phyloP scores from a whole-genome alignment of 2,797 vertebrate genomes.

The Poeciliopsis turneri region DNA sequence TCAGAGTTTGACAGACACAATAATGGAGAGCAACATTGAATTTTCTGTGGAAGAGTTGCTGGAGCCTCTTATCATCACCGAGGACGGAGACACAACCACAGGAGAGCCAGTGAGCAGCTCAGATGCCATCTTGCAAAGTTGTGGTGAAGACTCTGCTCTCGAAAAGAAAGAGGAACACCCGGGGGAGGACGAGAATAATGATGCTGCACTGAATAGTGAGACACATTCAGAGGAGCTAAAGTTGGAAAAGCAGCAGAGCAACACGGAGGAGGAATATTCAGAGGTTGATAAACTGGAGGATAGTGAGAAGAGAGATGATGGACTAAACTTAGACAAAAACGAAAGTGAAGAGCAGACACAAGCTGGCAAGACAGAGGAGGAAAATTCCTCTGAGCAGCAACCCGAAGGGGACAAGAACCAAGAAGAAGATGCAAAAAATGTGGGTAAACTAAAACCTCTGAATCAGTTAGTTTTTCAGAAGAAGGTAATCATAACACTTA shows the following conservation, averaged over 20 bases:
- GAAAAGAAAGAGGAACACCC: slow-evolving; percentile 42
- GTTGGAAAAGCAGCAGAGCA: background rate
- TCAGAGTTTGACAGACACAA: slow-evolving; percentile 44
- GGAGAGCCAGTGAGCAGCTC: background rate
- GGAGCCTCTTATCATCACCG: slow-evolving; percentile 73
- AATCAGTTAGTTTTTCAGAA: slow-evolving; percentile 1
- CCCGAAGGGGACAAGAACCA: slow-evolving; percentile 48
- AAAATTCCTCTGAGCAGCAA: slow-evolving; percentile 44
- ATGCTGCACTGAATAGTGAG: background rate
- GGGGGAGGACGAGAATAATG: slow-evolving; percentile 24
- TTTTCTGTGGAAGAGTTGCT: slow-evolving; percentile 59
- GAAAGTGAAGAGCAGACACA: slow-evolving; percentile 12
- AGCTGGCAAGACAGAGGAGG: slow-evolving; percentile 18
- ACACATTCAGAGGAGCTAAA: slow-evolving; percentile 19
- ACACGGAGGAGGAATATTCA: background rate
- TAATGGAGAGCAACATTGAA: slow-evolving; percentile 62
- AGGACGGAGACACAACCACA: slow-evolving; percentile 65
- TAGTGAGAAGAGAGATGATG: slow-evolving; percentile 28
- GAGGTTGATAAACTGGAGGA: slow-evolving; percentile 21
- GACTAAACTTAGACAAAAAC: slow-evolving; percentile 28
- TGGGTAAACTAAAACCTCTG: slow-evolving; percentile 41
- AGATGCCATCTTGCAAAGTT: background rate
- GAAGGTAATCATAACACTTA: background rate
- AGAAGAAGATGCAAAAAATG: slow-evolving; percentile 69
- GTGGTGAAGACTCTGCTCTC: slow-evolving; percentile 11